Conservation (phyloP, 2,888 invertebrate species). For the Drosophila paucipuncta region DNA sequence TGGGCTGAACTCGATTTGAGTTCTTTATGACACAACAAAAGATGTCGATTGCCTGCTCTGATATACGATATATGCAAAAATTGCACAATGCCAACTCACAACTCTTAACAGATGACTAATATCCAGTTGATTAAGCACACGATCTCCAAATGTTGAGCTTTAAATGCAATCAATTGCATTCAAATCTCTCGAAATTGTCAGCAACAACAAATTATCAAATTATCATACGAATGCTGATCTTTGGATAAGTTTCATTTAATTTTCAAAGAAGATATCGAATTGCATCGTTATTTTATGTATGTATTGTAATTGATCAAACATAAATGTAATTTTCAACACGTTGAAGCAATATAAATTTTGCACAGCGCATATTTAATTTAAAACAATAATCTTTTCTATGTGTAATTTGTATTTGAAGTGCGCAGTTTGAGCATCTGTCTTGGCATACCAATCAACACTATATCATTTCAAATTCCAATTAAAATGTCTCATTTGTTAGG, state of each 20-base stretch:
- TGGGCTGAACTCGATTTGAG: slow-evolving; percentile 3
- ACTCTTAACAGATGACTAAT: slow-evolving; percentile 33
- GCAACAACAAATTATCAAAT: not conserved
- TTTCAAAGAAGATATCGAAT: not conserved
- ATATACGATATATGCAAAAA: slow-evolving; percentile 7
- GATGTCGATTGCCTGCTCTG: slow-evolving; percentile 25
- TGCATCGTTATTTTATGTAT: not conserved
- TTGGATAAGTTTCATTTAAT: not conserved
- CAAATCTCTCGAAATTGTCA: not conserved
- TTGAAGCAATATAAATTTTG: not conserved
- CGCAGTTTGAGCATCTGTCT: not conserved
- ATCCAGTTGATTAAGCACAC: not conserved
- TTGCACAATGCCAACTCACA: not conserved
- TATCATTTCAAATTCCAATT: not conserved
- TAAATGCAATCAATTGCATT: not conserved
- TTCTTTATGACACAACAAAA: slow-evolving; percentile 19
- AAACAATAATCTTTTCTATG: not conserved
- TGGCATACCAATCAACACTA: not conserved
- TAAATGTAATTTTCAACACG: not conserved
- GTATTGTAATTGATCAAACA: no score
- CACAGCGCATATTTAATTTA: not conserved
- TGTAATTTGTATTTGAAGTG: not conserved
- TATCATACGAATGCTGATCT: not conserved
- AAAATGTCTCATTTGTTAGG: slow-evolving; percentile 1
- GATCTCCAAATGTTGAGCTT: not conserved